Conservation (phyloP, 2,797 vertebrate species). For the Channallabes apus region DNA sequence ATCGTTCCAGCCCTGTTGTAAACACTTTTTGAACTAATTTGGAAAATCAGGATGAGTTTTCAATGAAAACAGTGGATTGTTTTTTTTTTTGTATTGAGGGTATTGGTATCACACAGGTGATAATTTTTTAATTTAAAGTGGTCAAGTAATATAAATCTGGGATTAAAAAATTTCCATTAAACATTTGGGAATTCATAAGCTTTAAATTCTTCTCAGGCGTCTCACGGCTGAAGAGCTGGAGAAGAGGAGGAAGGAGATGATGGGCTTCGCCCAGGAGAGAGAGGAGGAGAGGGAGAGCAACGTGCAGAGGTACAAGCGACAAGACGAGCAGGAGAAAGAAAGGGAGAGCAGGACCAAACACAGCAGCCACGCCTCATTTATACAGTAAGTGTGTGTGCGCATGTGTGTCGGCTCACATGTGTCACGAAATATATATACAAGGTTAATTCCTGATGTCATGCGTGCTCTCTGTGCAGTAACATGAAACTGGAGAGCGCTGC, state of each 20-base stretch:
- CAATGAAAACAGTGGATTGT: too few relatives aligned
- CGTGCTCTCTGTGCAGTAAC: slow-evolving; percentile 71
- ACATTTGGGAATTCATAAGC: background rate
- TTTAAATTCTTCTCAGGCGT: slow-evolving; percentile 68
- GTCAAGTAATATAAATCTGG: background rate
- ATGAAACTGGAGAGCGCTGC: slow-evolving; percentile 90
- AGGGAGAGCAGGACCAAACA: slow-evolving; percentile 67
- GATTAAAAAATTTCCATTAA: background rate
- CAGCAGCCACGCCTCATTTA: slow-evolving; percentile 79
- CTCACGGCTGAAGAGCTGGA: slow-evolving; percentile 86
- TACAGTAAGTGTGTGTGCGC: slow-evolving; percentile 78
- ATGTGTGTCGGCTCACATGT: background rate
- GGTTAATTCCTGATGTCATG: background rate
- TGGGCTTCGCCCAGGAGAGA: slow-evolving; percentile 48
- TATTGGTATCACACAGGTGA: too few relatives aligned
- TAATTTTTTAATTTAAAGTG: background rate
- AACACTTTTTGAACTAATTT: too few relatives aligned
- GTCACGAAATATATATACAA: background rate
- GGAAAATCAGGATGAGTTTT: too few relatives aligned
- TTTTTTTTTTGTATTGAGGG: too few relatives aligned
- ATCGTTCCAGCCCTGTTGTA: too few relatives aligned
- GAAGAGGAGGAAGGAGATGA: slow-evolving; percentile 84
- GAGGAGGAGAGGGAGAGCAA: slow-evolving; percentile 75
- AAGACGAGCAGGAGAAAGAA: slow-evolving; percentile 82
- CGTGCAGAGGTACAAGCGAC: slow-evolving; percentile 80